These are phyloP conservation scores for Hydractinia symbiolongicarpus DNA, from an alignment of 30 jellyfish, hydroid and myxozoan species.

Conservation along the genomic window DNA sequence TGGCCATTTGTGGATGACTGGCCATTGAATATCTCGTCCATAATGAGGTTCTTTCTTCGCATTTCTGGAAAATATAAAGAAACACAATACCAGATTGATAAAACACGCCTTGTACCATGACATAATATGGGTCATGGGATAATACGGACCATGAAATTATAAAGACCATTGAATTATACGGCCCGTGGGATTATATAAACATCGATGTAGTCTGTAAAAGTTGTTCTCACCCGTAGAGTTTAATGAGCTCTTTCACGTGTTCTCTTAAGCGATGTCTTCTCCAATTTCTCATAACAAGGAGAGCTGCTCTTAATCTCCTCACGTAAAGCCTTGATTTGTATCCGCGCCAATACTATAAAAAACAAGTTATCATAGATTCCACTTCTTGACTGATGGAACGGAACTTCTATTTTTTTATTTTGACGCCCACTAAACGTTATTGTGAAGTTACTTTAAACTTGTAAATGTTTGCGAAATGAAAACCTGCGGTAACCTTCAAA, in stretches of 20 bases:
- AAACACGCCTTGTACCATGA: background rate
- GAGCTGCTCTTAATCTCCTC: conserved; percentile 51
- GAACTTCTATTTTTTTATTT: too few relatives aligned
- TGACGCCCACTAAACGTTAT: too few relatives aligned
- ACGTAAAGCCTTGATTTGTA: conserved; percentile 67
- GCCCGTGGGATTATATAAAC: too few relatives aligned
- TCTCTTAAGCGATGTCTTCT: conserved; percentile 46
- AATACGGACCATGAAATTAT: too few relatives aligned
- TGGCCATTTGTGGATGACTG: conserved; percentile 62
- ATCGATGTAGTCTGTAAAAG: background rate
- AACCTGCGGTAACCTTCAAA: too few relatives aligned
- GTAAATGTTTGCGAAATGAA: too few relatives aligned
- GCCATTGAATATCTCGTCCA: conserved; percentile 89
- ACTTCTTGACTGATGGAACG: too few relatives aligned
- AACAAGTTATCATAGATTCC: background rate
- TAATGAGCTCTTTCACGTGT: conserved; percentile 43
- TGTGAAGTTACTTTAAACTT: too few relatives aligned
- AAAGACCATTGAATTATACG: too few relatives aligned
- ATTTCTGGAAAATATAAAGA: conserved; percentile 38
- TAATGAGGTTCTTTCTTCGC: conserved; percentile 68
- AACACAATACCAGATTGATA: background rate
- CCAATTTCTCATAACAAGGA: conserved; percentile 71
- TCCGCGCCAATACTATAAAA: conserved; percentile 72
- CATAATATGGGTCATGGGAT: background rate
- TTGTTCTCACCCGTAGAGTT: conserved; percentile 57